Evolutionary conservation across 2,888 invertebrate genomes (phyloP).

Genomic region (Amphipyra tragopoginis): DNA sequence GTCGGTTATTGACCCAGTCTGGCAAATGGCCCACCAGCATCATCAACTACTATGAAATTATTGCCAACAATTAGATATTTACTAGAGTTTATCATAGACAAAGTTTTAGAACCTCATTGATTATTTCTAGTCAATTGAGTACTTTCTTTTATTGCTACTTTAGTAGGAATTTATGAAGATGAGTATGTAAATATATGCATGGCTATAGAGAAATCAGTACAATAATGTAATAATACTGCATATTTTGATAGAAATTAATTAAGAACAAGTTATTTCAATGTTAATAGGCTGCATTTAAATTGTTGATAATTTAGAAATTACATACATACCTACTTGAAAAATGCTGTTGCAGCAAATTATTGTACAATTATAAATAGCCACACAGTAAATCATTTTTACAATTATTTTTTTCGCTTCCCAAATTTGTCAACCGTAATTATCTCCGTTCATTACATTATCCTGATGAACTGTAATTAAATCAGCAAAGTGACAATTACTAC

Average conservation of each 20-base stretch:
- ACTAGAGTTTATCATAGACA: slow-evolving; percentile 2
- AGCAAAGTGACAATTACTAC: not conserved
- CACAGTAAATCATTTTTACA: too few species aligned
- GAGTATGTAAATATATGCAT: slow-evolving; percentile 2
- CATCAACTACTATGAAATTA: slow-evolving; percentile 38
- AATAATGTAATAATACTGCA: slow-evolving; percentile 9
- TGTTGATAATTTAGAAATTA: not conserved
- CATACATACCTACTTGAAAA: too few species aligned
- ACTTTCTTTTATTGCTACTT: slow-evolving; percentile 21
- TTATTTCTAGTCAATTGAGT: not conserved
- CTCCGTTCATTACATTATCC: not conserved
- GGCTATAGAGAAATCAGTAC: slow-evolving; percentile 27
- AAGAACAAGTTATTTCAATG: slow-evolving; percentile 19
- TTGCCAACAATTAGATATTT: slow-evolving; percentile 51
- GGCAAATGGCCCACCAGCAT: slow-evolving; percentile 73
- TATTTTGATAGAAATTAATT: slow-evolving; percentile 10
- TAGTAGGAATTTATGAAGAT: slow-evolving; percentile 7
- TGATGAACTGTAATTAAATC: not conserved
- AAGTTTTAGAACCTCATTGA: slow-evolving; percentile 11
- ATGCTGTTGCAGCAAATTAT: too few species aligned
- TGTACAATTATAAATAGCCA: too few species aligned
- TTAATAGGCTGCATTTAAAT: slow-evolving; percentile 7
- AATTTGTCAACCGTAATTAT: not conserved
- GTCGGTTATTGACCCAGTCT: slow-evolving; percentile 82
- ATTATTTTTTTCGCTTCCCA: too few species aligned